Evolutionary conservation across 2,113 vertebrate genomes (phyloP).

Genomic region (Oryzias celebensis): DNA sequence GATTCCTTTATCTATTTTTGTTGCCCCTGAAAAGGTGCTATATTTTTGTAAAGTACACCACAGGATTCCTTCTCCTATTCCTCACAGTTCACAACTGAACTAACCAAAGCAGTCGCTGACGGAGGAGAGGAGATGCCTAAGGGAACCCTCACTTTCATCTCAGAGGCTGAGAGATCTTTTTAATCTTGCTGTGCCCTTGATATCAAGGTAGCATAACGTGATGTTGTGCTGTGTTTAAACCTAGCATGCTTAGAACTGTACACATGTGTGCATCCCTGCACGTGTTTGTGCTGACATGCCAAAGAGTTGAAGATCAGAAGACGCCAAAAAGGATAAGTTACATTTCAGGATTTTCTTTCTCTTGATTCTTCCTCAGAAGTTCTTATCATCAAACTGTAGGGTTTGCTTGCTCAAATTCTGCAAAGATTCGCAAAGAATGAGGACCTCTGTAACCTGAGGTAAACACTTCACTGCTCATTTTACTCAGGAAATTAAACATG

Average conservation of each 20-base stretch:
- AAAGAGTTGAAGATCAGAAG: neutral
- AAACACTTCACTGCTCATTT: constrained; percentile 37
- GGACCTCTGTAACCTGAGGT: constrained; percentile 32
- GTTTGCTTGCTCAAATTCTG: neutral
- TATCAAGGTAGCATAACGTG: constrained; percentile 38
- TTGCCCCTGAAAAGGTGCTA: constrained; percentile 1
- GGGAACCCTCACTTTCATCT: constrained; percentile 52
- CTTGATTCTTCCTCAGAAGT: neutral
- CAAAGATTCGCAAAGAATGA: constrained; percentile 39
- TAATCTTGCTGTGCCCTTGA: constrained; percentile 43
- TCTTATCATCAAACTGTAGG: constrained; percentile 5
- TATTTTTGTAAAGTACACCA: constrained; percentile 13
- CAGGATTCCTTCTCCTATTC: constrained; percentile 5
- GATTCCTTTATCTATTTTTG: constrained; percentile 6
- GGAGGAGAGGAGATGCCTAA: constrained; percentile 19
- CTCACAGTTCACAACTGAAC: constrained; percentile 13
- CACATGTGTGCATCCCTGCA: constrained; percentile 5
- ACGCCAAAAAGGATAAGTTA: neutral
- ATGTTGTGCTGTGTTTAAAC: constrained; percentile 37
- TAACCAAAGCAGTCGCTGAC: constrained; percentile 3
- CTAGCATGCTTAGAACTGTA: constrained; percentile 25
- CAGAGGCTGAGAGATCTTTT: constrained; percentile 43
- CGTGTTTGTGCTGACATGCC: constrained; percentile 15
- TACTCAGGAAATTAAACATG: constrained; percentile 49
- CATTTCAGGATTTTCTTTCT: neutral